Percentiles rank a stretch among this genome's conserved stretches.
Evolutionary conservation across 2,113 vertebrate genomes (phyloP).

Genomic region (Lethenteron camtschaticum): DNA sequence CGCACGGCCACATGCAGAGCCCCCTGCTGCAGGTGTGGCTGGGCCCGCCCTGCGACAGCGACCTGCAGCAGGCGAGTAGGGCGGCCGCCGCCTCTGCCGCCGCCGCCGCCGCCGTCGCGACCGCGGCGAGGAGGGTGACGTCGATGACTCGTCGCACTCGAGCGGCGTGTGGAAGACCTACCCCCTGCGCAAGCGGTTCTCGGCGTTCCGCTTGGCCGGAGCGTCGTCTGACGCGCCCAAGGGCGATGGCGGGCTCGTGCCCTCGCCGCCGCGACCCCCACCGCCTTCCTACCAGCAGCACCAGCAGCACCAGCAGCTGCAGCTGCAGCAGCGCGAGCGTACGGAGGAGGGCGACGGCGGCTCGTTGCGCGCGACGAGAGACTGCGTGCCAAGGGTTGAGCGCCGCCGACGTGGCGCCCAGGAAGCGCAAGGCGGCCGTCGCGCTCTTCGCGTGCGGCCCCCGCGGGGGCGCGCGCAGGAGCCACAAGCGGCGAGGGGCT

Average conservation of each 20-base stretch:
- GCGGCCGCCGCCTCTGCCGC: too few relatives aligned
- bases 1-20: too few relatives aligned
- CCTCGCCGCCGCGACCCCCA: not conserved
- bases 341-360: not conserved
- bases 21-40: too few relatives aligned
- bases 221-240: not conserved
- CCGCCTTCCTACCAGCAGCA: too few relatives aligned
- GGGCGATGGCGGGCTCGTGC: not conserved
- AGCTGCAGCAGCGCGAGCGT: not conserved
- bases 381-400: not conserved
- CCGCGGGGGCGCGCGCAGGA: not conserved
- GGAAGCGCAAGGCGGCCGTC: not conserved
- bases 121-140: too few relatives aligned
- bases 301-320: not conserved
- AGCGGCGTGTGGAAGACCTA: conserved; percentile 5
- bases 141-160: not conserved
- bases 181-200: conserved; percentile 1
- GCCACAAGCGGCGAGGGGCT: not conserved
- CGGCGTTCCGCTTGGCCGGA: not conserved
- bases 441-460: not conserved
- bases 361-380: not conserved
- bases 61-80: too few relatives aligned
- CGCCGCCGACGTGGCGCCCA: not conserved
- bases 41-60: too few relatives aligned
- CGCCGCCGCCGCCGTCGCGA: too few relatives aligned